Conservation (phyloP, 2,797 vertebrate species). For the Stomatorhinus walkeri region DNA sequence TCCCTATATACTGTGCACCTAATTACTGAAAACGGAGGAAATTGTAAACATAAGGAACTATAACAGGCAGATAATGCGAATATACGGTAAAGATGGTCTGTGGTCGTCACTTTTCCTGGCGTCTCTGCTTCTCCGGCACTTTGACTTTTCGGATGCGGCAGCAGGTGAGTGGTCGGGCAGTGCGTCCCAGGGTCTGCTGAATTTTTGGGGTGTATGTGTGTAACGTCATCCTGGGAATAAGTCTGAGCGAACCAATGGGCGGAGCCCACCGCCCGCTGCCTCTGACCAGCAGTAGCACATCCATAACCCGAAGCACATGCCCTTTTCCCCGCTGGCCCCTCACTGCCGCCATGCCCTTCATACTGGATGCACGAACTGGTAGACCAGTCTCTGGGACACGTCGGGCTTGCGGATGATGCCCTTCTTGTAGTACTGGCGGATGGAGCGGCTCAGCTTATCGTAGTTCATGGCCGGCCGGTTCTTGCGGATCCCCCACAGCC, state of each 20-base stretch:
- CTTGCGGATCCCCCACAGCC: conserved; percentile 94
- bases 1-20: conserved; percentile 6
- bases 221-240: background rate
- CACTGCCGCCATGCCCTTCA: conserved; percentile 48
- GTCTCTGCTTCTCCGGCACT: background rate
- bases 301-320: background rate
- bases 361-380: conserved; percentile 94
- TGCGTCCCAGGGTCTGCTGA: background rate
- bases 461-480: conserved; percentile 99
- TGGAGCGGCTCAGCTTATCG: conserved; percentile 98
- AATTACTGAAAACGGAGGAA: background rate
- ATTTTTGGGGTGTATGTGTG: background rate
- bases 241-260: background rate
- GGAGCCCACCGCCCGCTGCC: background rate
- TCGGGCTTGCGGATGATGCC: conserved; percentile 97
- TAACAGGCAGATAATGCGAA: conserved; percentile 25
- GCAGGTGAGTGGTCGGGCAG: background rate
- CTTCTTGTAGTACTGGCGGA: conserved; percentile 99
- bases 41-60: conserved; percentile 9
- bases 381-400: conserved; percentile 95
- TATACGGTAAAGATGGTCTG: conserved; percentile 11
- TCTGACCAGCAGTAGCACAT: background rate
- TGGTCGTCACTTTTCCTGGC: background rate
- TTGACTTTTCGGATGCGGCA: conserved; percentile 1
- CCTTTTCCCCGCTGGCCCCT: background rate